phyloP scores from a whole-genome alignment of 2,113 vertebrate genomes.

The Spermophilus dauricus region DNA sequence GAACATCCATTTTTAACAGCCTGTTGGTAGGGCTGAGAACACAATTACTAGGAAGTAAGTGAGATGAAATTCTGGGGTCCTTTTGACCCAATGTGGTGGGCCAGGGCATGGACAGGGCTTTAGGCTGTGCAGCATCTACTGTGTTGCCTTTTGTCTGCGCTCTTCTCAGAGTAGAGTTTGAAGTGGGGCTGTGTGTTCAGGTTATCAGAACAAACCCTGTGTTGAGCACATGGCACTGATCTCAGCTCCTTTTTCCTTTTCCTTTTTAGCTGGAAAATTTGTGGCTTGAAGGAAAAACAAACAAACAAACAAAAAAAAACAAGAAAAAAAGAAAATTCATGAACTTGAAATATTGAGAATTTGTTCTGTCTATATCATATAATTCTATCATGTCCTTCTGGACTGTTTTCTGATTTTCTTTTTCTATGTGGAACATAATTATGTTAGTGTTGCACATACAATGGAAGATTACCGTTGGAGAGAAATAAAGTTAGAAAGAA shows the following conservation, averaged over 20 bases:
- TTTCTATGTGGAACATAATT: not conserved
- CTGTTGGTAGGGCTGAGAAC: not conserved
- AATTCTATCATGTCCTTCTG: not conserved
- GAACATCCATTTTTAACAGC: not conserved
- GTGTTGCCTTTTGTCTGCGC: not conserved
- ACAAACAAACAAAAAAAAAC: not conserved
- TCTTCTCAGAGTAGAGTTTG: not conserved
- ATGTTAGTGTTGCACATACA: not conserved
- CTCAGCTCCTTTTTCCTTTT: not conserved
- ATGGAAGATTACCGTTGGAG: not conserved
- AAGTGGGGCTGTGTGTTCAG: not conserved
- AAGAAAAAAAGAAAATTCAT: not conserved
- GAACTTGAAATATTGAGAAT: conserved; percentile 2
- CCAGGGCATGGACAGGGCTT: not conserved
- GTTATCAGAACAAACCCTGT: not conserved
- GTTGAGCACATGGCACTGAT: not conserved
- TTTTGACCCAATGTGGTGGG: not conserved
- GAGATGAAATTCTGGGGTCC: not conserved
- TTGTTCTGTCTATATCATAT: not conserved
- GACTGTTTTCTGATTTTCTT: not conserved
- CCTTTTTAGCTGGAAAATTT: not conserved
- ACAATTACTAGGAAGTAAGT: not conserved
- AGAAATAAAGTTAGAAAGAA: not conserved
- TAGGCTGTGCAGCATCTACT: fast-evolving
- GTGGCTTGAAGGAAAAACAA: not conserved